phyloP scores from a whole-genome alignment of 2,113 vertebrate genomes.

The Dendropsophus ebraccatus region DNA sequence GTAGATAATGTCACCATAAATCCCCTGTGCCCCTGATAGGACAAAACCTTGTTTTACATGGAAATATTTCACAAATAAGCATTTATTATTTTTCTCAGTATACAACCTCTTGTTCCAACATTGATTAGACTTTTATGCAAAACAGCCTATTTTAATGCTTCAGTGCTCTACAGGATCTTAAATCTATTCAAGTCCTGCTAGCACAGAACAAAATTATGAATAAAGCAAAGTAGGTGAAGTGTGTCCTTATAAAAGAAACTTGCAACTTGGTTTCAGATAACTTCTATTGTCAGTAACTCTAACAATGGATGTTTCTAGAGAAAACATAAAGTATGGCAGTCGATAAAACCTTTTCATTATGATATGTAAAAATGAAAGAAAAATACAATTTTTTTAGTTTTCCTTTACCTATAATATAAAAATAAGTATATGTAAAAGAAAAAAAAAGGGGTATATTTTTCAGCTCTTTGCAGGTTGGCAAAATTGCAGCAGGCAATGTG shows the following conservation, averaged over 20 bases:
- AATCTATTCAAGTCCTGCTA: conserved; percentile 27
- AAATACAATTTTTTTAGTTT: neutral
- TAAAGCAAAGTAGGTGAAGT: conserved; percentile 49
- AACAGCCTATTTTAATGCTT: conserved; percentile 51
- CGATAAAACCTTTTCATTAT: neutral
- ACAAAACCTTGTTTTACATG: too few relatives aligned
- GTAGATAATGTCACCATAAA: too few relatives aligned
- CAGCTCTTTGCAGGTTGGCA: too few relatives aligned
- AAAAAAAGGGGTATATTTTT: too few relatives aligned
- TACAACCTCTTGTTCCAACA: conserved; percentile 52
- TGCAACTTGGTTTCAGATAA: conserved; percentile 21
- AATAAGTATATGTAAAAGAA: neutral
- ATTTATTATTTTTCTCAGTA: conserved; percentile 10
- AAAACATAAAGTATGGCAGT: neutral
- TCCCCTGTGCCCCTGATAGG: too few relatives aligned
- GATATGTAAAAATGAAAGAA: neutral
- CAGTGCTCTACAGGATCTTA: conserved; percentile 39
- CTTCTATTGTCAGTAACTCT: neutral
- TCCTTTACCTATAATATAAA: neutral
- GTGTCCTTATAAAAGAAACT: conserved; percentile 27
- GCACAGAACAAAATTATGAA: conserved; percentile 37
- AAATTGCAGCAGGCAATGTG: too few relatives aligned
- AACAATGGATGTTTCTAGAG: neutral
- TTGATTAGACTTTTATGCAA: conserved; percentile 56
- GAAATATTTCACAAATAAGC: neutral